These are phyloP conservation scores for Sthenelais limicola DNA, from an alignment of 2,888 invertebrate species.

Conservation along the genomic window DNA sequence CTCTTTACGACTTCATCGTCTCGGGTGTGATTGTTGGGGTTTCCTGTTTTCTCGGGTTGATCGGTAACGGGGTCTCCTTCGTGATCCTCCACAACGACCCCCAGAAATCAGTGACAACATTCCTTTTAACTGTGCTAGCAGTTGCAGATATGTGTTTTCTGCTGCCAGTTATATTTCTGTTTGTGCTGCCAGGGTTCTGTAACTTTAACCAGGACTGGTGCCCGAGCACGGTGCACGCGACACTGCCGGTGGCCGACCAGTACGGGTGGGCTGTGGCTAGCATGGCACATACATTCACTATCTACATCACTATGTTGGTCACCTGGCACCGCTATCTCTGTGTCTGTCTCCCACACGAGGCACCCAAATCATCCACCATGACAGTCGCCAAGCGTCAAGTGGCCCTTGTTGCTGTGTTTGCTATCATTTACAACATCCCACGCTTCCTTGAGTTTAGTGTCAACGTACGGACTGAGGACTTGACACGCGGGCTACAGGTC, in stretches of 20 bases:
- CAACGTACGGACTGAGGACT: background rate
- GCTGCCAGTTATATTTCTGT: conserved; percentile 36
- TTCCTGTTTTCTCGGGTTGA: conserved; percentile 56
- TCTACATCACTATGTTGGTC: conserved; percentile 67
- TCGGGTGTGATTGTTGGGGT: conserved; percentile 44
- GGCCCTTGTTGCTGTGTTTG: conserved; percentile 29
- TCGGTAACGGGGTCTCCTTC: conserved; percentile 67
- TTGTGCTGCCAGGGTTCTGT: conserved; percentile 39
- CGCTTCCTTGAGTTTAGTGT: conserved; percentile 44
- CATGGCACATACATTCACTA: conserved; percentile 65
- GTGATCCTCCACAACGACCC: conserved; percentile 54
- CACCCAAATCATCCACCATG: conserved; percentile 41
- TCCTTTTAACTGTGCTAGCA: conserved; percentile 44
- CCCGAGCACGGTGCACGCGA: background rate
- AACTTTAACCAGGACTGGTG: conserved; percentile 33
- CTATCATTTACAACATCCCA: conserved; percentile 45
- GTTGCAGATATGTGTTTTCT: conserved; percentile 41
- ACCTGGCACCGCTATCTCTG: conserved; percentile 67
- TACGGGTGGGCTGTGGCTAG: conserved; percentile 56
- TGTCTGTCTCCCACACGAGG: conserved; percentile 67
- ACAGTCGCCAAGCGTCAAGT: conserved; percentile 42
- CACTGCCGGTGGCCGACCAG: conserved; percentile 32
- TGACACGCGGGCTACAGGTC: background rate
- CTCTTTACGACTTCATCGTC: conserved; percentile 33
- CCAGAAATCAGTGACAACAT: conserved; percentile 38